Conservation (phyloP, 2,113 vertebrate genomes). For the Steatornis caripensis region DNA sequence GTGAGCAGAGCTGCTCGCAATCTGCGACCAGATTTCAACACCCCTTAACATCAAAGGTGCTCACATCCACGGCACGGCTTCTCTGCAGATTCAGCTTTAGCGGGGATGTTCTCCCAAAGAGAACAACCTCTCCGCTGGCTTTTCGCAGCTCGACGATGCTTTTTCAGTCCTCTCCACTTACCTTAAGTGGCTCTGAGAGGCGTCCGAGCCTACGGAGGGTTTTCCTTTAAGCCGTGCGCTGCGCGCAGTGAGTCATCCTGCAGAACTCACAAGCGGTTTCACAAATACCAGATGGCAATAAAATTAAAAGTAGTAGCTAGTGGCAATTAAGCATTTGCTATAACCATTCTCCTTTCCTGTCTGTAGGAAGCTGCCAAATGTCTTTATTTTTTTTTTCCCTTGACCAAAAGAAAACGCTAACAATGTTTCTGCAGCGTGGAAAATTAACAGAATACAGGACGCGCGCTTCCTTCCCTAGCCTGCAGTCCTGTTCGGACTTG, state of each 20-base stretch:
- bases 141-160: background rate
- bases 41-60: background rate
- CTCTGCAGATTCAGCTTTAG: background rate
- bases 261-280: background rate
- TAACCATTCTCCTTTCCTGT: constrained; percentile 4
- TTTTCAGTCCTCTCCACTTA: rapidly evolving
- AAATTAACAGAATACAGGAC: background rate
- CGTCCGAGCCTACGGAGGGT: background rate
- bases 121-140: background rate
- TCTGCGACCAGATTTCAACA: rapidly evolving
- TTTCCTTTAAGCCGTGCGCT: background rate
- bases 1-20: background rate
- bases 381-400: background rate
- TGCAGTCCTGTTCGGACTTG: background rate
- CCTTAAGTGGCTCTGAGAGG: background rate
- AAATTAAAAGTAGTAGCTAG: constrained; percentile 33
- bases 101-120: background rate
- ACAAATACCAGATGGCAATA: constrained; percentile 52
- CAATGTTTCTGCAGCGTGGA: background rate
- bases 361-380: background rate
- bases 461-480: background rate
- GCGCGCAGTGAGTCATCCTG: background rate
- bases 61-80: rapidly evolving
- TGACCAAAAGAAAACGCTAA: background rate
- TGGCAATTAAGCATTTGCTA: constrained; percentile 9